Conservation (phyloP, 2,888 invertebrate genomes). For the Xanthorhoe designata region DNA sequence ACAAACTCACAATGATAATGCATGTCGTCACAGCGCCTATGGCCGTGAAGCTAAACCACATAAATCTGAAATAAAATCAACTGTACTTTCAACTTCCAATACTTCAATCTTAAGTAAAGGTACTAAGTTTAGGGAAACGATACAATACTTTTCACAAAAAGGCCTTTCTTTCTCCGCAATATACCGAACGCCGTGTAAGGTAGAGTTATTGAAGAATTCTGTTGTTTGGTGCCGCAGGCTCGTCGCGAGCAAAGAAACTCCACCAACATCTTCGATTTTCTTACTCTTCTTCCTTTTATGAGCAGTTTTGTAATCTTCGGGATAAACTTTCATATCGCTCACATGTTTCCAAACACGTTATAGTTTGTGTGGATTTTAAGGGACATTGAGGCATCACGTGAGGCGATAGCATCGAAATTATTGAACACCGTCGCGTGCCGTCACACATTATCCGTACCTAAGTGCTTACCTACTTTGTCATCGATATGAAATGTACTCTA, state of each 20-base stretch:
- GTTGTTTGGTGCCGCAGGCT: conserved; percentile 90
- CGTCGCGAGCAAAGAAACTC: conserved; percentile 81
- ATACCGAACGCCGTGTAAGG: conserved; percentile 92
- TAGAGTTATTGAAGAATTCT: conserved; percentile 91
- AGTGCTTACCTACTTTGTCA: background rate
- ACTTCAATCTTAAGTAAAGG: background rate
- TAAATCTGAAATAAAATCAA: conserved; percentile 84
- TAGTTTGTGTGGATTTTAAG: conserved; percentile 30
- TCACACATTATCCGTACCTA: conserved; percentile 34
- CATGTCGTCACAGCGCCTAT: conserved; percentile 89
- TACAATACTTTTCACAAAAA: conserved; percentile 90
- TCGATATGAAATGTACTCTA: conserved; percentile 4
- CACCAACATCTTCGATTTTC: conserved; percentile 55
- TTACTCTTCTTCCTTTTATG: conserved; percentile 48
- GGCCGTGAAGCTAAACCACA: conserved; percentile 92
- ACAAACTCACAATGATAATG: conserved; percentile 91
- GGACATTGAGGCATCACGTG: conserved; percentile 54
- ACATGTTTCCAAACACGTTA: conserved; percentile 55
- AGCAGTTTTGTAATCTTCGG: conserved; percentile 55
- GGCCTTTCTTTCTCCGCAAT: conserved; percentile 91
- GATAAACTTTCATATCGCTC: conserved; percentile 70
- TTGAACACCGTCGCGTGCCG: conserved; percentile 64
- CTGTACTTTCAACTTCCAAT: background rate
- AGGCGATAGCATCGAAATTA: conserved; percentile 64
- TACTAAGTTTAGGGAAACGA: background rate